A percentile compares a stretch with the other conserved stretches of the same genome.
Evolutionary conservation across 1,140 invertebrate genomes (phyloP).

Genomic region (Drosophila leontia): DNA sequence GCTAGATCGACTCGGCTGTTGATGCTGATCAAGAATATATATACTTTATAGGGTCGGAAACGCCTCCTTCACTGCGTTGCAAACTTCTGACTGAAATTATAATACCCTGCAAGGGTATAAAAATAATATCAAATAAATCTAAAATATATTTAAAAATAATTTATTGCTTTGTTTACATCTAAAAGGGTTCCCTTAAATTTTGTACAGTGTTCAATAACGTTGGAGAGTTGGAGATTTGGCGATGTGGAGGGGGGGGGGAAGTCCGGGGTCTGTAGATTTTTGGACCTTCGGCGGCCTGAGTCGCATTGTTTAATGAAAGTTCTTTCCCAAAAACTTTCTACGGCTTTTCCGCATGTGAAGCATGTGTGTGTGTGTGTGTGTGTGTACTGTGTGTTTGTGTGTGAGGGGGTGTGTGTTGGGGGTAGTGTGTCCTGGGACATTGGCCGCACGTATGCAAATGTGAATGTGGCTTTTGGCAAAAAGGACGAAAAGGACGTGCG

Average conservation of each 20-base stretch:
- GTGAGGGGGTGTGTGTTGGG: conserved; percentile 28
- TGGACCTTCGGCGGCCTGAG: conserved; percentile 55
- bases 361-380: conserved; percentile 21
- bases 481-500: conserved; percentile 41
- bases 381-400: not conserved
- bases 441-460: conserved; percentile 80
- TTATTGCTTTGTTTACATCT: not conserved
- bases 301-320: conserved; percentile 83
- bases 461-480: conserved; percentile 47
- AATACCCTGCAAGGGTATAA: too few species aligned
- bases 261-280: conserved; percentile 26
- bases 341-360: conserved; percentile 33
- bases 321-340: conserved; percentile 79
- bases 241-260: not conserved
- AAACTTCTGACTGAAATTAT: too few species aligned
- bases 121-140: not conserved
- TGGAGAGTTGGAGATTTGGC: not conserved
- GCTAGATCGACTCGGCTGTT: too few species aligned
- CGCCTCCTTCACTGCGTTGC: too few species aligned
- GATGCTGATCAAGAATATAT: too few species aligned
- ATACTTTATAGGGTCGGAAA: too few species aligned
- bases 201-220: not conserved
- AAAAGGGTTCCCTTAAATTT: not conserved
- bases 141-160: not conserved
- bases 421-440: conserved; percentile 65